Conservation (phyloP, 2,888 invertebrate genomes). For the Digitonthophagus gazella region DNA sequence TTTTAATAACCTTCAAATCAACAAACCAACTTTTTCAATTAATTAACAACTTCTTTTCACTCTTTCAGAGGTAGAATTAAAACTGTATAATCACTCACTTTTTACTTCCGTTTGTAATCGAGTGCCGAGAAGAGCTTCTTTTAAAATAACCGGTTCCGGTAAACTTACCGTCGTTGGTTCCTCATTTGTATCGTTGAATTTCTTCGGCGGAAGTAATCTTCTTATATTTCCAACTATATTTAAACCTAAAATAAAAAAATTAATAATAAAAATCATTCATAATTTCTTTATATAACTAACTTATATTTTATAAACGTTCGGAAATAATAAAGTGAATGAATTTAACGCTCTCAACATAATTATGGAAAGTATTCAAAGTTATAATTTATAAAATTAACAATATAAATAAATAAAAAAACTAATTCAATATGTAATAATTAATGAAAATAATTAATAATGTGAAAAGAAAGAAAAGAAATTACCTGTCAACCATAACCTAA, state of each 20-base stretch:
- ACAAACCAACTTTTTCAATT: neutral
- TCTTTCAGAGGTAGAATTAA: neutral
- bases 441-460: too few relatives aligned
- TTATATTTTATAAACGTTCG: too few relatives aligned
- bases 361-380: too few relatives aligned
- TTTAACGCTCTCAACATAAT: too few relatives aligned
- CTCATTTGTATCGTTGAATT: constrained; percentile 43
- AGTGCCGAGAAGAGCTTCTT: neutral
- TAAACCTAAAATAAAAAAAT: constrained; percentile 38
- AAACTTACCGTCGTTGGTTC: constrained; percentile 36
- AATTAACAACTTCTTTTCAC: neutral
- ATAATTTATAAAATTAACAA: too few relatives aligned
- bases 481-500: too few relatives aligned
- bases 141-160: constrained; percentile 19
- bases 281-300: too few relatives aligned
- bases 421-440: too few relatives aligned
- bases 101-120: neutral
- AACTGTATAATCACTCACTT: neutral
- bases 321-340: too few relatives aligned
- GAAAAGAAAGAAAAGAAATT: too few relatives aligned
- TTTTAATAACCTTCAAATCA: neutral
- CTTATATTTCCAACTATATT: constrained; percentile 51
- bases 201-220: constrained; percentile 42
- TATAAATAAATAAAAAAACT: too few relatives aligned
- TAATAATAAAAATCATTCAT: too few relatives aligned